Conservation (phyloP, 2,888 invertebrate genomes). For the Polyploca ridens region DNA sequence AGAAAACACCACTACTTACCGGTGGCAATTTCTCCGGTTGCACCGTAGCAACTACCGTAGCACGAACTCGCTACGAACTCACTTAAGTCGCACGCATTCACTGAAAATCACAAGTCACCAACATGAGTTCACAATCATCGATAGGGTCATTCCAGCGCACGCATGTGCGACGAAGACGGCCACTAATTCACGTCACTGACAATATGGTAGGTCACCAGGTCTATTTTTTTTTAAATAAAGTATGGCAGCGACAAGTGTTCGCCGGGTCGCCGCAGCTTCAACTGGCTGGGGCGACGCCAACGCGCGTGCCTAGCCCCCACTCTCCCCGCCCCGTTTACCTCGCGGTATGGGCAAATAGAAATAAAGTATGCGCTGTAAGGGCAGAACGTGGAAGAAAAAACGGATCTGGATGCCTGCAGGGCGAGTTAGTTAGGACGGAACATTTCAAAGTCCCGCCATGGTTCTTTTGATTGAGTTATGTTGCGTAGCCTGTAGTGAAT, state of each 20-base stretch:
- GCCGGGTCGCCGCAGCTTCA: slow-evolving; percentile 68
- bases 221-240: slow-evolving; percentile 38
- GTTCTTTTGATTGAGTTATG: slow-evolving; percentile 29
- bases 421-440: slow-evolving; percentile 44
- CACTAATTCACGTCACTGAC: slow-evolving; percentile 73
- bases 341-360: slow-evolving; percentile 80
- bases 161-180: slow-evolving; percentile 55
- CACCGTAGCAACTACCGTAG: slow-evolving; percentile 44
- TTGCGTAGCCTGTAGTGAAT: background rate
- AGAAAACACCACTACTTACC: slow-evolving; percentile 66
- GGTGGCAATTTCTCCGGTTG: slow-evolving; percentile 54
- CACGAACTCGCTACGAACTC: slow-evolving; percentile 59
- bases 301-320: slow-evolving; percentile 75
- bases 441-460: slow-evolving; percentile 31
- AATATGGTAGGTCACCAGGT: slow-evolving; percentile 64
- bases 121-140: slow-evolving; percentile 51
- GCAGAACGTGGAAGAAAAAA: slow-evolving; percentile 74
- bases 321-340: slow-evolving; percentile 67
- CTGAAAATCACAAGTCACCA: slow-evolving; percentile 70
- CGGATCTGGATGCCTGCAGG: slow-evolving; percentile 62
- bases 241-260: slow-evolving; percentile 59
- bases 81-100: slow-evolving; percentile 57
- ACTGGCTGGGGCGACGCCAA: slow-evolving; percentile 81
- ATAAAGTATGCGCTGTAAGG: slow-evolving; percentile 81
- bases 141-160: slow-evolving; percentile 58